A percentile compares a stretch with the other conserved stretches of the same genome.
phyloP scores from a whole-genome alignment of 2,797 vertebrate species.

The Scyliorhinus canicula region DNA sequence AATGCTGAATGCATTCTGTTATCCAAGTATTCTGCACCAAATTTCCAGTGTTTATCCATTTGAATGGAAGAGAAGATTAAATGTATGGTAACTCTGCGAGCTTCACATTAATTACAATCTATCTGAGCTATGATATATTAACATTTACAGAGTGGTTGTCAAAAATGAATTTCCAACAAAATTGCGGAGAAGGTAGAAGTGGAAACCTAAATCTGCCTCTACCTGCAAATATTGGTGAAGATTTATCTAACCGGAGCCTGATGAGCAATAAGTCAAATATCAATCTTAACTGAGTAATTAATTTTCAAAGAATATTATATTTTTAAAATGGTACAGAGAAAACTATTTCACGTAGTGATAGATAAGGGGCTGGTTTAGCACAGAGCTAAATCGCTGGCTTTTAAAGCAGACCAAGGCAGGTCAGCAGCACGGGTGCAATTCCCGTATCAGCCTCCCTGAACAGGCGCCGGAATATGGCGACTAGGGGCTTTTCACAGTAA shows the following conservation, averaged over 20 bases:
- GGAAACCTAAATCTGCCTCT: background rate
- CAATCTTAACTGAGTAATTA: background rate
- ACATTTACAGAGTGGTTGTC: background rate
- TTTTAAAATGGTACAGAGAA: background rate
- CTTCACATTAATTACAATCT: background rate
- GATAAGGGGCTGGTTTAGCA: no score
- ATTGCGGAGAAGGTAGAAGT: background rate
- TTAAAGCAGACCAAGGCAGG: no score
- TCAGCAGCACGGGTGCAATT: no score
- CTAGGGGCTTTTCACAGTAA: no score
- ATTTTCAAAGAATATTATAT: background rate
- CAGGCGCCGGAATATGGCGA: no score
- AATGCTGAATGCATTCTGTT: background rate
- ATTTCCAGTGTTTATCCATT: background rate
- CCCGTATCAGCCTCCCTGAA: no score
- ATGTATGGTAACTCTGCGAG: background rate
- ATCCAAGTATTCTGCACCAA: background rate
- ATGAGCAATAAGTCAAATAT: background rate
- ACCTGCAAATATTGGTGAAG: background rate
- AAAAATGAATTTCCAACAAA: background rate
- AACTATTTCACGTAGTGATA: background rate
- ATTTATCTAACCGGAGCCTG: background rate
- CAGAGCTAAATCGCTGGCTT: no score
- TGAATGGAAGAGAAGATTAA: background rate
- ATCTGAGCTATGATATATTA: background rate